A percentile compares a stretch with the other conserved stretches of the same genome.
Evolutionary conservation across 2,113 vertebrate species (phyloP).

Genomic region (Rhynchopsitta pachyrhyncha): DNA sequence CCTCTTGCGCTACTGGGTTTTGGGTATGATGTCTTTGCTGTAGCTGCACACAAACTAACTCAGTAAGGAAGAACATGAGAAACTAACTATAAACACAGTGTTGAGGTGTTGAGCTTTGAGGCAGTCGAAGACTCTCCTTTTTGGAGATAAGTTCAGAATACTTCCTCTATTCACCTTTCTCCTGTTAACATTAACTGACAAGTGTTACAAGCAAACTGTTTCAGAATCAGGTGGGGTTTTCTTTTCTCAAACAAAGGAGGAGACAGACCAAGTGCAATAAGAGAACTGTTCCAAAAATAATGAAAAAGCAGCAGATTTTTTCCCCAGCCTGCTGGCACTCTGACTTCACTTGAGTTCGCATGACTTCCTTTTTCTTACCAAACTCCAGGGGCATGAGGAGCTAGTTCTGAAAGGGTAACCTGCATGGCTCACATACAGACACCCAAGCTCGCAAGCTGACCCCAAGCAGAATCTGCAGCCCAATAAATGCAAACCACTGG

Average conservation of each 20-base stretch:
- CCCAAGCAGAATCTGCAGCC: slow-evolving; percentile 68
- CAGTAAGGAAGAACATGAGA: slow-evolving; percentile 35
- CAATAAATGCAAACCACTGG: neutral
- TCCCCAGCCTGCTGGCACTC: slow-evolving; percentile 67
- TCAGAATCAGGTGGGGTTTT: slow-evolving; percentile 39
- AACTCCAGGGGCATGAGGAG: slow-evolving; percentile 89
- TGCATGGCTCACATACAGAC: slow-evolving; percentile 88
- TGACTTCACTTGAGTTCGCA: slow-evolving; percentile 75
- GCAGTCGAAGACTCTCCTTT: slow-evolving; percentile 58
- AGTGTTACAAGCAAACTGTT: slow-evolving; percentile 42
- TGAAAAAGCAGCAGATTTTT: slow-evolving; percentile 60
- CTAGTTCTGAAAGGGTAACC: slow-evolving; percentile 82
- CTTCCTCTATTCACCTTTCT: slow-evolving; percentile 69
- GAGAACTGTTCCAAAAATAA: slow-evolving; percentile 67
- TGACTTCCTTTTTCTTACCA: slow-evolving; percentile 74
- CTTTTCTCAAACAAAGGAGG: slow-evolving; percentile 70
- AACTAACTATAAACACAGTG: slow-evolving; percentile 2
- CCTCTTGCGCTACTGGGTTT: slow-evolving; percentile 71
- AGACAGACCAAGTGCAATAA: slow-evolving; percentile 79
- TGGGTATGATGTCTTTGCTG: slow-evolving; percentile 74
- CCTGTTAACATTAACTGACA: slow-evolving; percentile 36
- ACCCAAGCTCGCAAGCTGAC: slow-evolving; percentile 72
- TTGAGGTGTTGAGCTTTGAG: slow-evolving; percentile 25
- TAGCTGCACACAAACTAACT: slow-evolving; percentile 75
- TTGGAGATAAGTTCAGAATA: slow-evolving; percentile 63